A percentile compares a stretch with the other conserved stretches of the same genome.
Evolutionary conservation across 2,888 invertebrate genomes (phyloP).

Genomic region (Erynnis tages): DNA sequence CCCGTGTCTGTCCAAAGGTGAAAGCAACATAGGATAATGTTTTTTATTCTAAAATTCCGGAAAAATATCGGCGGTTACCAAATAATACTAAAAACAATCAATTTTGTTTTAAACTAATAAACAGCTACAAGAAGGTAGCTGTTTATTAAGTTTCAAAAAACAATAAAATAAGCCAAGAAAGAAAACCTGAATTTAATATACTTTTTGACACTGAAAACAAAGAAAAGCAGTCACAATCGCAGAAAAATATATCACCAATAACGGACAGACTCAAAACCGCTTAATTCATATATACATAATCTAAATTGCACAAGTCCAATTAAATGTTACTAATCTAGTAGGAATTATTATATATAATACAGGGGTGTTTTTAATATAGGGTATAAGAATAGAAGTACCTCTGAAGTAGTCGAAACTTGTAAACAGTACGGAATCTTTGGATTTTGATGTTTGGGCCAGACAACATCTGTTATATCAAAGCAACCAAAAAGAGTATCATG

Average conservation of each 20-base stretch:
- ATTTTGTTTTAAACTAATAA: background rate
- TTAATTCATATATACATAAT: conserved; percentile 32
- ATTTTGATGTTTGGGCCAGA: no score
- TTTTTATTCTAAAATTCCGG: background rate
- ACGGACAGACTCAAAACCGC: conserved; percentile 21
- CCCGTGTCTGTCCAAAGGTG: conserved; percentile 27
- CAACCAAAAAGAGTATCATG: no score
- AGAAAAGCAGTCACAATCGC: no score
- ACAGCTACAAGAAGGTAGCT: no score
- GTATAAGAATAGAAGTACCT: conserved; percentile 15
- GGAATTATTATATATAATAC: conserved; percentile 29
- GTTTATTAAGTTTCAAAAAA: no score
- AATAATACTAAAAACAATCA: background rate
- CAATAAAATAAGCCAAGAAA: no score
- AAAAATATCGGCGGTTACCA: no score
- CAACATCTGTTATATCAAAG: no score
- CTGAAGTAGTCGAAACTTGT: background rate
- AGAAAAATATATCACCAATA: background rate
- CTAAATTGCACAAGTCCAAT: conserved; percentile 72
- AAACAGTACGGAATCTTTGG: no score
- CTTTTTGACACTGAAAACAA: conserved; percentile 12
- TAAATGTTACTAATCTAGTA: conserved; percentile 39
- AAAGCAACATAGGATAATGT: background rate
- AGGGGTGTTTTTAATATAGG: conserved; percentile 7
- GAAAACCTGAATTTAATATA: no score